phyloP scores from a whole-genome alignment of 2,113 vertebrate species.

The Colius striatus region DNA sequence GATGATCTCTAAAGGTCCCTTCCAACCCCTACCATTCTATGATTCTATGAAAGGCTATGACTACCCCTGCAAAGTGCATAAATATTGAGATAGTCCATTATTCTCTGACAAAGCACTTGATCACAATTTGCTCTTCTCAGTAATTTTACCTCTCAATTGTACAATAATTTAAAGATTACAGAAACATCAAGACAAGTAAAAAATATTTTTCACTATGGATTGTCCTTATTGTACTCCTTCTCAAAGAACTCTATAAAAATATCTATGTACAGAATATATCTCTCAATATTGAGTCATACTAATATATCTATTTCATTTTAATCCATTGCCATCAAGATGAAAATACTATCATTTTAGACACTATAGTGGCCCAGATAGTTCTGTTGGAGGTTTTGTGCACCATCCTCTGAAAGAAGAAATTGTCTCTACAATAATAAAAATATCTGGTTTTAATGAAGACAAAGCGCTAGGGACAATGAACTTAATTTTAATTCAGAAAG shows the following conservation, averaged over 20 bases:
- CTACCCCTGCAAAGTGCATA: neutral
- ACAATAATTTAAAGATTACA: neutral
- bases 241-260: neutral
- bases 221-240: constrained; percentile 1
- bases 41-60: neutral
- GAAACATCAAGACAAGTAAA: neutral
- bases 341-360: neutral
- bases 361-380: neutral
- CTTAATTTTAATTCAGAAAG: neutral
- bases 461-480: neutral
- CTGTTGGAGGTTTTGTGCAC: neutral
- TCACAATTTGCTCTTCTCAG: neutral
- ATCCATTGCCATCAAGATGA: neutral
- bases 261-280: neutral
- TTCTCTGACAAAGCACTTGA: constrained; percentile 11
- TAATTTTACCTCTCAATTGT: neutral
- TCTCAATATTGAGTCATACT: neutral
- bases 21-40: too few species aligned
- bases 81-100: neutral
- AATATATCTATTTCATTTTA: neutral
- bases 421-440: neutral
- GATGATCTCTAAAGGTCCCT: too few species aligned
- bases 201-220: neutral
- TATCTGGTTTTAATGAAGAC: neutral
- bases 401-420: neutral